Conservation (phyloP, 1,140 invertebrate genomes). For the Triops longicaudatus region DNA sequence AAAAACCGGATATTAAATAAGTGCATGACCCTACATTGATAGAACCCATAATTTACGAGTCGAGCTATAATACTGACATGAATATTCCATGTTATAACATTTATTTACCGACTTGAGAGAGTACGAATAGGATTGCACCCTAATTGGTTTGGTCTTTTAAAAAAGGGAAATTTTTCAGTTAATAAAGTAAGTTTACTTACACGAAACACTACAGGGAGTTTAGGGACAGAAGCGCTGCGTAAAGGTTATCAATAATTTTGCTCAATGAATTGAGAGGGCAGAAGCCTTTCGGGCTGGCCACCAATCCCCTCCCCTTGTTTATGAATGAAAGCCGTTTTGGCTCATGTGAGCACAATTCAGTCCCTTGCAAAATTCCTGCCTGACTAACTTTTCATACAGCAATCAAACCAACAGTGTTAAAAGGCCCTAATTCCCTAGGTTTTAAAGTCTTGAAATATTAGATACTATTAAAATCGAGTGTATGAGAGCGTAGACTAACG, state of each 20-base stretch:
- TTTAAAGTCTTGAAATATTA: not conserved
- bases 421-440: not conserved
- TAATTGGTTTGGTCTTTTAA: too few species aligned
- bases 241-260: constrained; percentile 13
- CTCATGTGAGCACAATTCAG: not conserved
- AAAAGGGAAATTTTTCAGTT: not conserved
- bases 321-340: constrained; percentile 5
- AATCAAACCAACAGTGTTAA: not conserved
- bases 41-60: too few species aligned
- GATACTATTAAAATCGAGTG: not conserved
- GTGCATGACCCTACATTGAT: too few species aligned
- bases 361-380: not conserved
- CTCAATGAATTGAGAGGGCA: not conserved
- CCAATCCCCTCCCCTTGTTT: not conserved
- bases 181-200: not conserved
- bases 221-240: not conserved
- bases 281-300: not conserved
- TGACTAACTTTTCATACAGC: not conserved
- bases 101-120: too few species aligned
- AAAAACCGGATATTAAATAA: not conserved
- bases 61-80: too few species aligned
- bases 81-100: too few species aligned
- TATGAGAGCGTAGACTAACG: not conserved
- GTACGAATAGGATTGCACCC: too few species aligned
- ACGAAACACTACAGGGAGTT: not conserved